Evolutionary conservation across 1,140 invertebrate genomes (phyloP).

Genomic region (Wasmannia auropunctata): DNA sequence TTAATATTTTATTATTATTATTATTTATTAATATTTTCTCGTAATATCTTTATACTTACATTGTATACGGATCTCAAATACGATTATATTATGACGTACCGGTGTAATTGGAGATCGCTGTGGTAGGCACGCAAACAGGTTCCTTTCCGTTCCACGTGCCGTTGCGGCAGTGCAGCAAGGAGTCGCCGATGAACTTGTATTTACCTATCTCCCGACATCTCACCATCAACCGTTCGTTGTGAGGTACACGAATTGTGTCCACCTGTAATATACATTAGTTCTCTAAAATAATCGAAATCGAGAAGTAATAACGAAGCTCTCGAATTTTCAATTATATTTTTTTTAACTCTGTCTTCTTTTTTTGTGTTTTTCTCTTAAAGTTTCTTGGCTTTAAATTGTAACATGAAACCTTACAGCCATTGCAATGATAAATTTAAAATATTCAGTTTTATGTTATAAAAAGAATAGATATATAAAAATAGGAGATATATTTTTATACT

Average conservation of each 20-base stretch:
- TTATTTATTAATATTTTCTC: too few relatives aligned
- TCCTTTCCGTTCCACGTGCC: conserved; percentile 91
- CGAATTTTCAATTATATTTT: background rate
- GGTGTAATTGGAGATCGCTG: conserved; percentile 93
- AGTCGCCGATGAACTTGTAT: conserved; percentile 91
- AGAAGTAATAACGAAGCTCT: background rate
- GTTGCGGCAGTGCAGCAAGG: conserved; percentile 90
- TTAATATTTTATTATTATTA: background rate
- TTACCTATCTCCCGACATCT: conserved; percentile 92
- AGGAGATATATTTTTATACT: background rate
- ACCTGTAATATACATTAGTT: conserved; percentile 73
- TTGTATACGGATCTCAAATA: background rate
- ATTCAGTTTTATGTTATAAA: background rate
- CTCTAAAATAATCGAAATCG: background rate
- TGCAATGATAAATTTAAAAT: background rate
- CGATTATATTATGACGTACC: conserved; percentile 84
- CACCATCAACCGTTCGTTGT: conserved; percentile 89
- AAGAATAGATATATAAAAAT: too few relatives aligned
- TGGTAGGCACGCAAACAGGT: conserved; percentile 92
- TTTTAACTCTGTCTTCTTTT: background rate
- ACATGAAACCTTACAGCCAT: background rate
- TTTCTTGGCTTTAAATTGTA: background rate
- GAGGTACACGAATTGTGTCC: conserved; percentile 85
- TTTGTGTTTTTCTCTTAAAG: background rate
- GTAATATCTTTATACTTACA: too few relatives aligned